Evolutionary conservation across 2,113 vertebrate species (phyloP), one percentile per base, ranked within the genome.

Genomic region (Oostethus manadensis): DNA sequence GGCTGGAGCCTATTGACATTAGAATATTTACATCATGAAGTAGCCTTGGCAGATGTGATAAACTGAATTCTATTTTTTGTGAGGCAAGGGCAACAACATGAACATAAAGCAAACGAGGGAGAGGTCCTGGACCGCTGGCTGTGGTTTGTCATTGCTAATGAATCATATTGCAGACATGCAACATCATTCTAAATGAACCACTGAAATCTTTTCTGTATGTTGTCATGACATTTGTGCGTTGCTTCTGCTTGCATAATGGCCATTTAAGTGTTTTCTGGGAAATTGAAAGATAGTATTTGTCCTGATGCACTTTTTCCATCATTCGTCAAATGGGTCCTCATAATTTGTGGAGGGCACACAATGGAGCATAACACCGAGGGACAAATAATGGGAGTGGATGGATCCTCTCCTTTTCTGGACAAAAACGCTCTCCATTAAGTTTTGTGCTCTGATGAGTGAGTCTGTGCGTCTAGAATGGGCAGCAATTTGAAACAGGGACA

Each of bases 401-500:
- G 73, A 74, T 68, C 76, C 73, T 73, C 70, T 69, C 68, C 73
- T 69, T 66, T 72, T 63, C 69, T 58, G 65, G 73, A 82, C 81
- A 23, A 43, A 63, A 78, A 63, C 72, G 51, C 77, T 79, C 70
- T 83, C 78, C 82, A 84, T 88, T 86, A 87, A 83, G 74, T 83
- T 76, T 80, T 83, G 80, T 60, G 64, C 76, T 81, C 77, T 85
- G 80, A 87, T 85, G 89, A 87, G 83, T 83, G 87, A 87, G 87
- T 85, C 84, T 84, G 73, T 77, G 77, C 71, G 83, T 84, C 87
- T 88, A 78, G 85, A 86, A 86, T 87, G 77, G 77, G 79, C 80
- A 84, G 73, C 75, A 86, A 84, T 76, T 84, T 56, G 76, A 87
- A 86, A 88, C 83, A 82, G 84, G 78, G 86, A 90, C 86, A 87